These are phyloP conservation scores for Limanda limanda DNA, from an alignment of 2,113 vertebrate species.

Conservation along the genomic window DNA sequence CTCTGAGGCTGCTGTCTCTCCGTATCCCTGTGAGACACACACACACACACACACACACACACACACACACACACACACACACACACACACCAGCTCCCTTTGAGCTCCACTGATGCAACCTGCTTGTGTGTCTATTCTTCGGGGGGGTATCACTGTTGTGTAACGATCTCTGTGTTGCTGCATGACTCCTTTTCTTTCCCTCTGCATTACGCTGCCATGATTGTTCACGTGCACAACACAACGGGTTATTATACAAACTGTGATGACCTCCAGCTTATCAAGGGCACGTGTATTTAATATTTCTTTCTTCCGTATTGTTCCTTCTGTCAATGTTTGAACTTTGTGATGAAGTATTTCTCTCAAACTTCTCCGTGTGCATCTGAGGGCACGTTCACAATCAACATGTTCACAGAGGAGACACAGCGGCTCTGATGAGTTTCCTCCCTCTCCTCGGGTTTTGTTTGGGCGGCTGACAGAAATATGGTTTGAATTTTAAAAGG, in stretches of 20 bases:
- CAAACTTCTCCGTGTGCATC: neutral
- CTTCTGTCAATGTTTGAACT: slow-evolving; percentile 22
- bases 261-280: neutral
- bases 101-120: slow-evolving; percentile 20
- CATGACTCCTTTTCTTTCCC: slow-evolving; percentile 8
- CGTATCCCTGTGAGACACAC: neutral
- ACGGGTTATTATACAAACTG: neutral
- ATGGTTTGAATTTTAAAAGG: slow-evolving; percentile 16
- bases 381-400: neutral
- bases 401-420: neutral
- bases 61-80: neutral
- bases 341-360: slow-evolving; percentile 7
- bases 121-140: slow-evolving; percentile 4
- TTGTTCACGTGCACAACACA: neutral
- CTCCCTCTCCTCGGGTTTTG: neutral
- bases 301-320: slow-evolving; percentile 20
- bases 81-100: neutral
- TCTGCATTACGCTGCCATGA: too few relatives aligned
- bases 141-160: neutral
- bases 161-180: slow-evolving; percentile 1
- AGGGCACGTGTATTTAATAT: too few relatives aligned
- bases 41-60: too few relatives aligned
- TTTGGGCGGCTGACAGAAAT: slow-evolving; percentile 9
- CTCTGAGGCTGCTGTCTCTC: neutral
- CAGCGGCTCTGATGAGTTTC: neutral